Base-by-base conservation (phyloP, 2,797 vertebrate species). In the Pangasius macronema region DNA sequence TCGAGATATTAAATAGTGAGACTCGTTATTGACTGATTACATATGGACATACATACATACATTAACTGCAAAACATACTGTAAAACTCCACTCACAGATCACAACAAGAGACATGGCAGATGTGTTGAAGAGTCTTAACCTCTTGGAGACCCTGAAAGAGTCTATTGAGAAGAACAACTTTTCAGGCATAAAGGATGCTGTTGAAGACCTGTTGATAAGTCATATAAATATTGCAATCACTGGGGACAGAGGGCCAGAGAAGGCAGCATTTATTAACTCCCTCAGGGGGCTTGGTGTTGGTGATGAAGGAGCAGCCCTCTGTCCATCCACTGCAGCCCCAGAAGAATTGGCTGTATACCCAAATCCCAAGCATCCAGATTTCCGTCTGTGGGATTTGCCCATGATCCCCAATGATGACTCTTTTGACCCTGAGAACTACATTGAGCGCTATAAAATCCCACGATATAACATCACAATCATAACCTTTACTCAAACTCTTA, bases 151-250 rank as follows among this genome's bases (percentile, higher is more conserved):
- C 14, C 94, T 96, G 8, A 95, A 95, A 88, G 94, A 95, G 72
- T 95, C 94, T 3, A 91, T 95, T 1, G 95, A 95, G 57, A 93
- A 59, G 87, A 95, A 95, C 72, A 95, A 92, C 81, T 89, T 95
- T 83, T 93, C 95, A 4, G 95, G 95, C 13, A 93, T 96, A 27
- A 95, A 88, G 80, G 94, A 95, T n/a, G 90, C 94, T 5, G 85
- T 96, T 85, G 95, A 95, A 89, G 94, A 95, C 87, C 94, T 96
- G 83, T 91, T 96, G 46, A 94, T 95, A 89, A 95, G 95, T 88
- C 91, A 94, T 88, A 93, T 95, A 75, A 95, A 95, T 76, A 84
- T 95, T 22, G 95, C 91, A 5, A 77, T 95, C 33, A 87, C 90
- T 2, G 95, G 95, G 0, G 92, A 93, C 3, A 93, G 93, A 3